Evolutionary conservation across 1,140 invertebrate species (phyloP), one percentile per base, ranked within the genome.

Genomic region (Dendrolimus punctatus): DNA sequence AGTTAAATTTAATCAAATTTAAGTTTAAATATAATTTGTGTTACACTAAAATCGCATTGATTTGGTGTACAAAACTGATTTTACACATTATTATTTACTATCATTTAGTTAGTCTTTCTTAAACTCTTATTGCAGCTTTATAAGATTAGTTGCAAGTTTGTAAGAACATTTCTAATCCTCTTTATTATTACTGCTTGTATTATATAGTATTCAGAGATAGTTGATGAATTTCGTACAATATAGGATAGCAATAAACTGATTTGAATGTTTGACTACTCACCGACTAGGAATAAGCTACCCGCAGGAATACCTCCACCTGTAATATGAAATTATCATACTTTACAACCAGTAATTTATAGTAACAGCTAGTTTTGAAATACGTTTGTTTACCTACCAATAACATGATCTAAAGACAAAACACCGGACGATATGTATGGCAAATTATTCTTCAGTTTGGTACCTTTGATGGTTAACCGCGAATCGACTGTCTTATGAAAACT

Each of bases 381-480:
- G 23, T 23, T 23, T 23, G 23, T 23, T 58, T 49, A 59, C 61
- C 58, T 66, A 91, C 92, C 92, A 64, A 93, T 83, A 54, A 92
- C 73, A 75, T 89, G 83, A 83, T 93, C 92, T 43, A 94, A 66
- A 4, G 92, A 93, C 39, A 91, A 91, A 64, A 93, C 90, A 43
- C 92, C 92, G 44, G 91, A 90, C 3, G 92, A 93, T 47, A 92
- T 68, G 49, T 60, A 68, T 8, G 68, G 53, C n/a, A 79, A 62
- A 61, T 78, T 80, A 59, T 83, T 85, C 73, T 81, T 85, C 40
- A 82, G 42, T 68, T 80, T 85, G 9, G 79, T 77, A 46, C 81
- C 81, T 53, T 57, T 66, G 43, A 85, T 68, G 53, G 53, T 70
- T 9, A 56, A 55, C 36, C 62, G 63, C 7, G 65, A 63, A 37